Conservation (phyloP, 1,140 invertebrate genomes). For the Pseudomyrmex pallidus region DNA sequence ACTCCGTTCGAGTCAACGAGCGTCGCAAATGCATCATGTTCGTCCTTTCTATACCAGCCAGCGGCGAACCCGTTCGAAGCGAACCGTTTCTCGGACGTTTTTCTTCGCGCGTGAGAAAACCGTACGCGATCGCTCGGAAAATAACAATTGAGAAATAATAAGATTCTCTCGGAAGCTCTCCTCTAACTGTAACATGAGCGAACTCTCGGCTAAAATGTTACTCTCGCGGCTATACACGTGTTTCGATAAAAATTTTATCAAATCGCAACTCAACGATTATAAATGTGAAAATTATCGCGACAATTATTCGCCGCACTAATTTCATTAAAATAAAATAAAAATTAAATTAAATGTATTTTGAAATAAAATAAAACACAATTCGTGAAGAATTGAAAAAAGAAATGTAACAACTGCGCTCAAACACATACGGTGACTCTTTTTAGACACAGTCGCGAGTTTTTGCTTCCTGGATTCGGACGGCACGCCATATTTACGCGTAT, state of each 20-base stretch:
- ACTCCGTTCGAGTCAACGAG: slow-evolving; percentile 75
- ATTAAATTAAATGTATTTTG: no score
- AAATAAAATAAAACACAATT: no score
- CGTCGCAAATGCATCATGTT: slow-evolving; percentile 58
- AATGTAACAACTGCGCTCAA: no score
- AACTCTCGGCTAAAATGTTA: background rate
- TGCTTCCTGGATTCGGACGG: slow-evolving; percentile 38
- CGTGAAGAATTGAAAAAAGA: background rate
- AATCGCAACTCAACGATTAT: background rate
- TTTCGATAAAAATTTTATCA: background rate
- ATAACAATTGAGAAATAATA: background rate
- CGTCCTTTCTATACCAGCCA: slow-evolving; percentile 18
- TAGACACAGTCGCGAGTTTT: slow-evolving; percentile 8
- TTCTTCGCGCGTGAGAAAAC: slow-evolving; percentile 22
- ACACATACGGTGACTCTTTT: background rate
- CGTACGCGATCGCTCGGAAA: background rate
- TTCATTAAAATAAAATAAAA: background rate
- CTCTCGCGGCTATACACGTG: background rate
- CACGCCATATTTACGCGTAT: slow-evolving; percentile 15
- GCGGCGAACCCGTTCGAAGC: background rate
- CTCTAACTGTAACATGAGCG: background rate
- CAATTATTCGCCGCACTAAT: background rate
- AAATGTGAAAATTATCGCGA: background rate
- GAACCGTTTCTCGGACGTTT: background rate
- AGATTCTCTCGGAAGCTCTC: background rate